These are phyloP conservation scores for Drosophila prostipennis DNA, from an alignment of 2,888 invertebrate species.

Conservation along the genomic window DNA sequence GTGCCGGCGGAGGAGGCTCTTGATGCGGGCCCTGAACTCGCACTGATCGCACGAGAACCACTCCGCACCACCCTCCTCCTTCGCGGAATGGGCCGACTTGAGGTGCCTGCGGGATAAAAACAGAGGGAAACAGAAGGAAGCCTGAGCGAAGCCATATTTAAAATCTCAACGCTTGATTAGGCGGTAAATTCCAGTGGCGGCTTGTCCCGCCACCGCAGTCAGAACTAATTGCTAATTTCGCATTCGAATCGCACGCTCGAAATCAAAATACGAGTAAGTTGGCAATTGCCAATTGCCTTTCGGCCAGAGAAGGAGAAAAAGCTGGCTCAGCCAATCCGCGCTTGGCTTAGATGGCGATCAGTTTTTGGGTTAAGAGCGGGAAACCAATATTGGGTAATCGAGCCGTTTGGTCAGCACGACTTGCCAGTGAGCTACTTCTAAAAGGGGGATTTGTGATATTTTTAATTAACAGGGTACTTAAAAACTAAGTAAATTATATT, in stretches of 20 bases:
- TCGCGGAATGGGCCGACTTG: conserved; percentile 66
- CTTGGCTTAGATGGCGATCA: conserved; percentile 60
- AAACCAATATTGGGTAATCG: conserved; percentile 22
- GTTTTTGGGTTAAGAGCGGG: conserved; percentile 33
- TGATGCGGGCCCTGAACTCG: conserved; percentile 88
- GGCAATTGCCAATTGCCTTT: conserved; percentile 54
- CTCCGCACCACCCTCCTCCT: conserved; percentile 81
- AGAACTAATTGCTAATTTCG: conserved; percentile 75
- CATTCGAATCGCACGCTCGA: conserved; percentile 72
- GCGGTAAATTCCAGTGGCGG: conserved; percentile 73
- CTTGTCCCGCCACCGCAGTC: conserved; percentile 43
- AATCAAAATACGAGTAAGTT: conserved; percentile 64
- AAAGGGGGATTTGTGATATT: not conserved
- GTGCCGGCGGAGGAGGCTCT: conserved; percentile 91
- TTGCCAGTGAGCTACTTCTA: not conserved
- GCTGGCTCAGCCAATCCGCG: conserved; percentile 29
- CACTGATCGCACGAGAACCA: conserved; percentile 88
- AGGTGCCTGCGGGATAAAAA: conserved; percentile 71
- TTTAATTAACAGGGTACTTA: not conserved
- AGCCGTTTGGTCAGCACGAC: conserved; percentile 2
- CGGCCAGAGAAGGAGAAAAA: conserved; percentile 19
- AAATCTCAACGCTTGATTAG: conserved; percentile 68
- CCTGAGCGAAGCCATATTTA: conserved; percentile 59
- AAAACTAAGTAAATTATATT: not conserved
- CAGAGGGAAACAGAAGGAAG: conserved; percentile 25